Evolutionary conservation across 2,797 vertebrate genomes (phyloP), one percentile per base, ranked within the genome.

Genomic region (Acestrorhynchus altus): DNA sequence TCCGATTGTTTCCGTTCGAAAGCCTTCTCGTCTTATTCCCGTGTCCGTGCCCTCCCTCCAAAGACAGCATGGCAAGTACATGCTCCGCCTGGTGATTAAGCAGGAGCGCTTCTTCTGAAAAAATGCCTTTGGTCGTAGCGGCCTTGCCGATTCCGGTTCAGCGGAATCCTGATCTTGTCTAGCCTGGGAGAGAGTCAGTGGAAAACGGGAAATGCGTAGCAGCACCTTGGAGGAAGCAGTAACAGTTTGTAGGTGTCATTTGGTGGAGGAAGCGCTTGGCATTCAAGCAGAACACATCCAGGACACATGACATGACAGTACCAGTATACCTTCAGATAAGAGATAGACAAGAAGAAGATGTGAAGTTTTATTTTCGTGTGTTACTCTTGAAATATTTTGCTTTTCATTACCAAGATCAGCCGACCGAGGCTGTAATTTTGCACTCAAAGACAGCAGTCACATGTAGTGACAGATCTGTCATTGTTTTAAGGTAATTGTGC

Each of bases 1-100:
- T 85, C 79, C 74, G 86, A 89, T 91, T 87, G 68, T 87, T 88
- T 89, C 88, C 85, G 77, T 66, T 85, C 88, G 13, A 12, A 64
- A 64, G 20, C 79, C 57, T 66, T 82, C 65, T 72, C 77, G 69
- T 51, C 88, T 85, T 80, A 64, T 83, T 77, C 54, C 65, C 18
- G 57, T 16, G 16, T 15, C 57, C 8, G 18, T 28, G 15, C 7
- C 28, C 57, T 75, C 79, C 74, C 68, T 72, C 60, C 39, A 31
- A 24, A 49, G 46, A 63, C 59, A 74, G 51, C 73, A 59, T 39
- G 51, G 40, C 52, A 66, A 20, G 20, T 28, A 40, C 13, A 57
- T 2, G 61, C 49, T 22, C 26, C 40, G 54, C 4, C 20, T 69
- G 54, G 59, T 42, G 26, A 76, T 24, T 22, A 76, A 75, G 24